Conservation (phyloP, 2,888 invertebrate species). For the Archips xylosteana region DNA sequence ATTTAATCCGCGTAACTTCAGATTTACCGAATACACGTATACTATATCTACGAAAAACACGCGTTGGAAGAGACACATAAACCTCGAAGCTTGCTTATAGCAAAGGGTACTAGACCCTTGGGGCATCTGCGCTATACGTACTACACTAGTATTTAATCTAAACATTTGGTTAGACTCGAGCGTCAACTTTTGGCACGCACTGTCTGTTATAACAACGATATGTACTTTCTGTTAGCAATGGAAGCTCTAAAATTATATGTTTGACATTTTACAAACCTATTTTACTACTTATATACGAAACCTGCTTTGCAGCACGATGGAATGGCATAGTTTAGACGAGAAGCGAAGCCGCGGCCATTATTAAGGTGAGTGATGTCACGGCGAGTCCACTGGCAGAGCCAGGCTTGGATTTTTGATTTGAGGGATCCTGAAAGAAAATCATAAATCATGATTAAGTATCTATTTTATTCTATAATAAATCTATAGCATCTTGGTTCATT, state of each 20-base stretch:
- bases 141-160: conserved; percentile 36
- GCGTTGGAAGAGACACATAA: not conserved
- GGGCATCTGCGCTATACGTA: conserved; percentile 28
- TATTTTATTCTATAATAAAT: no score
- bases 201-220: conserved; percentile 32
- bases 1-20: not conserved
- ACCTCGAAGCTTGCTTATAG: not conserved
- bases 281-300: conserved; percentile 12
- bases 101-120: conserved; percentile 1
- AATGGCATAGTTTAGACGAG: conserved; percentile 20
- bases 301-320: not conserved
- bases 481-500: no score
- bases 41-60: not conserved
- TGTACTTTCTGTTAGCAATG: conserved; percentile 36
- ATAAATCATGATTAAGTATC: not conserved
- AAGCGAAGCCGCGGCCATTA: conserved; percentile 43
- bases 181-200: conserved; percentile 31
- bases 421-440: conserved; percentile 29
- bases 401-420: conserved; percentile 16
- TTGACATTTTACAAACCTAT: conserved; percentile 4
- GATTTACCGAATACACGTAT: not conserved
- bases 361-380: conserved; percentile 48
- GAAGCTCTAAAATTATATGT: conserved; percentile 20
- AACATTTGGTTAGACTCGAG: conserved; percentile 40
- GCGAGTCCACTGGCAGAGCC: conserved; percentile 47